These are phyloP conservation scores for Muscina levida DNA, from an alignment of 2,888 invertebrate genomes.

Conservation along the genomic window DNA sequence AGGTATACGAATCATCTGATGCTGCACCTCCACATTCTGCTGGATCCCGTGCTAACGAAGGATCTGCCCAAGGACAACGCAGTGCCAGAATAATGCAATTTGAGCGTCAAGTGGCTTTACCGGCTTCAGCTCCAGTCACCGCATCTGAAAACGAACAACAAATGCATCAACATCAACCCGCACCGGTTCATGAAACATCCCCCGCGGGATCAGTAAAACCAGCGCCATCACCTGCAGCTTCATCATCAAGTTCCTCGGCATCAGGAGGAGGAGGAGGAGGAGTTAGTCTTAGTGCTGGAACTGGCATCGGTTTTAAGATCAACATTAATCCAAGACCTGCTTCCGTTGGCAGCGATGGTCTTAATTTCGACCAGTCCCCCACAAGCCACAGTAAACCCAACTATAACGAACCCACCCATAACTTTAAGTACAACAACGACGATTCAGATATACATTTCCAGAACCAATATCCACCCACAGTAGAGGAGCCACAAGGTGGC, in stretches of 20 bases:
- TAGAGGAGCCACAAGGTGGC: constrained; percentile 68
- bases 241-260: constrained; percentile 45
- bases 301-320: constrained; percentile 46
- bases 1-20: constrained; percentile 77
- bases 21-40: constrained; percentile 70
- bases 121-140: constrained; percentile 65
- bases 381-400: constrained; percentile 71
- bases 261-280: constrained; percentile 33
- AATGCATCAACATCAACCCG: constrained; percentile 41
- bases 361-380: constrained; percentile 65
- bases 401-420: constrained; percentile 68
- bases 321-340: constrained; percentile 43
- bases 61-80: constrained; percentile 65
- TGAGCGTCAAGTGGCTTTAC: constrained; percentile 75
- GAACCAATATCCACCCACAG: constrained; percentile 73
- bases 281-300: constrained; percentile 28
- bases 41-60: constrained; percentile 35
- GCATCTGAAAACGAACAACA: constrained; percentile 70
- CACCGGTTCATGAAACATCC: constrained; percentile 27
- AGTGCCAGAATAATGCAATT: constrained; percentile 68
- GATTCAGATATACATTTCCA: constrained; percentile 68
- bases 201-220: constrained; percentile 45
- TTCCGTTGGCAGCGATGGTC: constrained; percentile 49
- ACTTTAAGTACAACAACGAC: constrained; percentile 69
- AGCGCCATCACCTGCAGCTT: constrained; percentile 33